Percentiles rank a stretch among this genome's conserved stretches.
Evolutionary conservation across 2,888 invertebrate species (phyloP).

Genomic region (Drosophila koepferae): DNA sequence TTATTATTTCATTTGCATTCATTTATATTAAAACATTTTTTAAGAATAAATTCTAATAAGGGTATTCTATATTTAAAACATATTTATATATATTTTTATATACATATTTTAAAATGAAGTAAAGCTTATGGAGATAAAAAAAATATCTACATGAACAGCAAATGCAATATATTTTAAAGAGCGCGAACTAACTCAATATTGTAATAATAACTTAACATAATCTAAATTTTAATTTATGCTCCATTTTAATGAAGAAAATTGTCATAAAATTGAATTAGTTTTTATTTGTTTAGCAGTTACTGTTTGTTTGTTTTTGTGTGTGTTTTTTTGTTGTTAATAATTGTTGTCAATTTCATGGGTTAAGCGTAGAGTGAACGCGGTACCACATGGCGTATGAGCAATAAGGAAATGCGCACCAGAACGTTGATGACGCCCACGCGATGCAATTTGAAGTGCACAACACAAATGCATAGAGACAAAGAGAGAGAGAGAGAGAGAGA

Average conservation of each 20-base stretch:
- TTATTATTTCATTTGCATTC: too few species aligned
- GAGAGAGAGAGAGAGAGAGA: neutral
- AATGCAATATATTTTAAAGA: neutral
- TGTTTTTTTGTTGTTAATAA: neutral
- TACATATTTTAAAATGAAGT: too few species aligned
- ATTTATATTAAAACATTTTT: too few species aligned
- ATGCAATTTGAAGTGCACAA: slow-evolving; percentile 35
- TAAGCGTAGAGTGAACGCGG: slow-evolving; percentile 22
- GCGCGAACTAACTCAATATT: neutral
- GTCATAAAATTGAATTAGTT: slow-evolving; percentile 3
- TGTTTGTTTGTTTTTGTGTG: too few species aligned
- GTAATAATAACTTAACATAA: neutral
- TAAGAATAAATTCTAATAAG: too few species aligned
- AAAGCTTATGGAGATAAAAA: neutral
- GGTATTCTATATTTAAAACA: neutral
- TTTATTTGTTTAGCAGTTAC: neutral
- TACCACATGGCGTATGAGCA: slow-evolving; percentile 66
- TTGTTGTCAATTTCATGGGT: slow-evolving; percentile 20
- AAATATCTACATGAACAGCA: neutral
- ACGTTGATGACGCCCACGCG: slow-evolving; percentile 55
- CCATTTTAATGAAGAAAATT: neutral
- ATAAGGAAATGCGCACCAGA: slow-evolving; percentile 66
- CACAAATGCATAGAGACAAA: slow-evolving; percentile 37
- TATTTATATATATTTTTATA: neutral
- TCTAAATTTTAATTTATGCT: neutral